Evolutionary conservation across 2,797 vertebrate species (phyloP), one percentile per base, ranked within the genome.

Genomic region (Sternarchorhynchus goeldii): DNA sequence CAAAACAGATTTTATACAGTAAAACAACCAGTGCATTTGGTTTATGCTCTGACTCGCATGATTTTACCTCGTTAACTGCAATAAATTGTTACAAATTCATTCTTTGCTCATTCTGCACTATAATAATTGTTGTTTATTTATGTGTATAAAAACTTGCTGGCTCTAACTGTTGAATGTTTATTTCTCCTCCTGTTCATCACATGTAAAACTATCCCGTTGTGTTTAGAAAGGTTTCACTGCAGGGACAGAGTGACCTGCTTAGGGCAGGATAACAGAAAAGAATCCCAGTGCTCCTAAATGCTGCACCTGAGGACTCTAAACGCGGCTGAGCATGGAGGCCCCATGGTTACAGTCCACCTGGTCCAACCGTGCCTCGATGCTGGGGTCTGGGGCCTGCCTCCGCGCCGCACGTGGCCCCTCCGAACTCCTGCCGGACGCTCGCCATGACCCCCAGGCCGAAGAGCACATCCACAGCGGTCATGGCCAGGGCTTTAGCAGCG

Each of bases 391-490:
- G 18, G 21, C 63, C 20, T 70, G 76, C 81, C 59, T 92, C 91
- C 79, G 95, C 93, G 83, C 89, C 90, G 77, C 90, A 87, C 72
- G 90, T 94, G 75, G 80, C 79, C 73, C 89, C 82, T 45, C 83
- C 90, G n/a, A 95, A 96, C 82, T 96, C 95, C 75, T 93, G 84
- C 84, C 85, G 92, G 80, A 95, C 80, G 76, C 79, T 89, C 83
- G 93, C 88, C 31, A 95, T 82, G 60, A 95, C 85, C 60, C 91
- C 90, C 17, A 94, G 94, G 64, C 90, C 87, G 88, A 95, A 93
- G 83, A 96, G 87, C 39, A 96, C 88, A 81, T 96, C 95, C 88
- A 96, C 74, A 0, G 94, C 94, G 2, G 95, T 96, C 95, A 96
- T 95, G 14, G 93, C 92, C 87, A 96, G 86, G 76, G 94, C 93